Evolutionary conservation across 1,140 invertebrate species (phyloP), one percentile per base, ranked within the genome.

Genomic region (Drosophila littoralis): DNA sequence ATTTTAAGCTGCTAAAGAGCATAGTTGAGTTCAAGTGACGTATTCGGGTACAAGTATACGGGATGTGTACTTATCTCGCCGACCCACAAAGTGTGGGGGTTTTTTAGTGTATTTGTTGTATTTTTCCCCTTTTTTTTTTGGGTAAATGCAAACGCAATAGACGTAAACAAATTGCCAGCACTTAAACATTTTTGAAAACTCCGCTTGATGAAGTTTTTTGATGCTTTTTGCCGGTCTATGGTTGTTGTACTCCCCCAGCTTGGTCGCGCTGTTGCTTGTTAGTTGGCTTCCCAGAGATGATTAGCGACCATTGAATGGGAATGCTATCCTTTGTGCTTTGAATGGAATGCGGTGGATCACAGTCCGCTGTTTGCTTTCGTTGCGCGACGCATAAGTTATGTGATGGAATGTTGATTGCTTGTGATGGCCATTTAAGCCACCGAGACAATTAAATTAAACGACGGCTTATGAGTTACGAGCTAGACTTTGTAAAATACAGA

Each of bases 141-240:
- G 22, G 22, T 28, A 28, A 17, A 57, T 63, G 58, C 64, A 59
- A 79, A 83, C 63, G 80, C 58, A 83, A 79, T 78, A 79, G 80
- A 82, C 80, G 75, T 75, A 82, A 82, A 82, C 80, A 82, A 82
- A 82, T 82, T 82, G 80, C 79, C 67, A 80, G 75, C 80, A 82
- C 80, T 82, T 82, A 82, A 83, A 79, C 80, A 83, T 83, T 82
- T 82, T 82, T 77, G 79, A 74, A 82, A 81, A 78, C 79, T 78
- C 59, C 70, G 79, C 79, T 81, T 81, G 75, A 82, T 82, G 79
- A 82, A 82, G 69, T 81, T 82, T 81, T 74, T 60, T 33, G 54
- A 73, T 81, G 74, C 43, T 69, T 65, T 60, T 57, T 58, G n/a
- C 7, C 13, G 28, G n/a, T 33, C 40, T 59, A 58, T 32, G 46